A percentile compares a stretch with the other conserved stretches of the same genome.
These are phyloP conservation scores for Brienomyrus brachyistius DNA, from an alignment of 2,113 vertebrate species.

Conservation along the genomic window DNA sequence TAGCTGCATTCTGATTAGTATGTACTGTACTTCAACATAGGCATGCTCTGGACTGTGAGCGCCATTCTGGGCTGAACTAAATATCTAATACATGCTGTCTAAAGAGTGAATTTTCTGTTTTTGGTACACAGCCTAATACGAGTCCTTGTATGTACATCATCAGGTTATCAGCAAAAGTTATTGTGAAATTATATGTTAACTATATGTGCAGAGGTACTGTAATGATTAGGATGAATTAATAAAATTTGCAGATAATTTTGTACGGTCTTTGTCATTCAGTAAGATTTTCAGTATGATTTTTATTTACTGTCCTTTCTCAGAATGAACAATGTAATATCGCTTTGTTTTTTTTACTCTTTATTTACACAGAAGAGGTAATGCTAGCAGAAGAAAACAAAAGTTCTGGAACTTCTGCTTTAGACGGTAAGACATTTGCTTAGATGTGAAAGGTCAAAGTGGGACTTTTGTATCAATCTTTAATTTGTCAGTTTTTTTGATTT, in stretches of 20 bases:
- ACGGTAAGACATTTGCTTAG: slow-evolving; percentile 68
- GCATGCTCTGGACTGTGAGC: neutral
- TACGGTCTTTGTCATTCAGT: neutral
- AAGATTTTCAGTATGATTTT: slow-evolving; percentile 15
- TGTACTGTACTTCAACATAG: neutral
- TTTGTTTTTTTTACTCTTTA: slow-evolving; percentile 17
- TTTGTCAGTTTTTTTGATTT: neutral
- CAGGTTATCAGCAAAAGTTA: neutral
- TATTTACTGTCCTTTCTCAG: slow-evolving; percentile 15
- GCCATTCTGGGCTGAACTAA: neutral
- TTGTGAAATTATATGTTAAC: neutral
- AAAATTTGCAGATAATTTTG: neutral
- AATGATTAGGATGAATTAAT: neutral
- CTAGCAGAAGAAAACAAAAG: slow-evolving; percentile 98
- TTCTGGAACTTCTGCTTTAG: slow-evolving; percentile 86
- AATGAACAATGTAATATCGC: neutral
- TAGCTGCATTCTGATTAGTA: neutral
- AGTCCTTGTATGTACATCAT: neutral
- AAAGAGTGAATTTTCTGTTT: neutral
- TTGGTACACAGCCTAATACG: neutral
- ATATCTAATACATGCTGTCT: neutral
- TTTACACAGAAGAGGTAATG: slow-evolving; percentile 91
- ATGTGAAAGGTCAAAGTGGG: neutral
- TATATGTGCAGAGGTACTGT: neutral
- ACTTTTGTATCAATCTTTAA: neutral